phyloP scores from a whole-genome alignment of 2,113 vertebrate species.

The Syrrhaptes paradoxus region DNA sequence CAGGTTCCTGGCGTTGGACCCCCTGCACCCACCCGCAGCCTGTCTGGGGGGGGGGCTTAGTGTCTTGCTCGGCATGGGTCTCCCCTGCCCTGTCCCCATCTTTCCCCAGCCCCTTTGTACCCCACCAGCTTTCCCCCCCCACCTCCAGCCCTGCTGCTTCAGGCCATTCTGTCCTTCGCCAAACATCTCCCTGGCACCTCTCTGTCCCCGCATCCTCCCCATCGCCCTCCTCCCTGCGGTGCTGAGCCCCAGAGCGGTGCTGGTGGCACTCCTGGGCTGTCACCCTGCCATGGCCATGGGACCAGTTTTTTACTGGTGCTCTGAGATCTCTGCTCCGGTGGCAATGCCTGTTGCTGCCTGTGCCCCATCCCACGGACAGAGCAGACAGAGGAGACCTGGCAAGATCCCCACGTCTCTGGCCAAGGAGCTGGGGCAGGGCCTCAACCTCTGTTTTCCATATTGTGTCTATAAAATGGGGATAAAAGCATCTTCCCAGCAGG shows the following conservation, averaged over 20 bases:
- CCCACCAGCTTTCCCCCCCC: neutral
- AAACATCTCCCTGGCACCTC: no score
- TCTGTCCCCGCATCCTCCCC: neutral
- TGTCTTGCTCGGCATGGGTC: neutral
- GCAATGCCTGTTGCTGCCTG: neutral
- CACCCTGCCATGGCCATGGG: rapidly evolving
- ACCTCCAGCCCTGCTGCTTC: neutral
- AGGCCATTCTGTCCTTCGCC: rapidly evolving
- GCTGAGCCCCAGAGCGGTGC: neutral
- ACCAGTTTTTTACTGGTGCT: neutral
- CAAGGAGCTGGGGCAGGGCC: neutral
- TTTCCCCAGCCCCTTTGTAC: neutral
- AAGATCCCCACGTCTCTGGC: rapidly evolving
- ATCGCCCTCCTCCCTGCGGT: neutral
- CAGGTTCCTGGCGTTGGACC: no score
- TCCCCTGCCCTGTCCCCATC: neutral
- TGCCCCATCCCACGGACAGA: neutral
- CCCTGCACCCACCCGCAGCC: neutral
- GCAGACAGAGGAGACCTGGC: neutral
- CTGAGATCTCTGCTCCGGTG: rapidly evolving
- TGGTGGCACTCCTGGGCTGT: neutral
- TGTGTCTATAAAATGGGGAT: neutral
- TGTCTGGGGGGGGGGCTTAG: neutral
- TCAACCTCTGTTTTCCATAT: neutral
- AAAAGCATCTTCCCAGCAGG: slow-evolving; percentile 11